Conservation (phyloP, 2,888 invertebrate genomes). For the Hirtodrosophila cameraria region DNA sequence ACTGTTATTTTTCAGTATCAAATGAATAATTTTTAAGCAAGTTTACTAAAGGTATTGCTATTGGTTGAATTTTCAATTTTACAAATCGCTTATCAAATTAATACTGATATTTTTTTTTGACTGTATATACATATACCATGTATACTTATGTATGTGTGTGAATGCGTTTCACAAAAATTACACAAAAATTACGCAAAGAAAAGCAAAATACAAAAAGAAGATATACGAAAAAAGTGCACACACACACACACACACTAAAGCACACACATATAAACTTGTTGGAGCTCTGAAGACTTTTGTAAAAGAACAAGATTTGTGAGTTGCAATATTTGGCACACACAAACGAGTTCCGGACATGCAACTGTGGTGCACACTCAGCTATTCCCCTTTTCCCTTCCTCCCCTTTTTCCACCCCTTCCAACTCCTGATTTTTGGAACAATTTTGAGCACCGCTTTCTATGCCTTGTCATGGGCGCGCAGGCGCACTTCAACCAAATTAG, state of each 20-base stretch:
- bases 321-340: conserved; percentile 76
- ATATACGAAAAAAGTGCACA: conserved; percentile 2
- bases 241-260: conserved; percentile 11
- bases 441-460: conserved; percentile 54
- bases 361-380: conserved; percentile 14
- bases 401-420: background rate
- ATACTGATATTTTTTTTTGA: too few species aligned
- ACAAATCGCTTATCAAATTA: too few species aligned
- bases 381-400: background rate
- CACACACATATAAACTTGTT: conserved; percentile 45
- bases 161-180: conserved; percentile 39
- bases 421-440: background rate
- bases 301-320: conserved; percentile 71
- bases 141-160: conserved; percentile 5
- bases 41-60: too few species aligned
- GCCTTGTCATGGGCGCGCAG: conserved; percentile 24
- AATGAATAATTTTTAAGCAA: too few species aligned
- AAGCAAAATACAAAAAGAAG: conserved; percentile 44
- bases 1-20: too few species aligned
- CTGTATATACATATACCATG: background rate
- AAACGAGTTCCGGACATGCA: conserved; percentile 72
- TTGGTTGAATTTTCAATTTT: too few species aligned
- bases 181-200: conserved; percentile 65
- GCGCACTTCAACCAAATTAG: background rate
- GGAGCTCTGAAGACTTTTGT: conserved; percentile 34